Percentiles rank a stretch among this genome's conserved stretches.
phyloP scores from a whole-genome alignment of 2,888 invertebrate species.

The Sthenelais limicola region DNA sequence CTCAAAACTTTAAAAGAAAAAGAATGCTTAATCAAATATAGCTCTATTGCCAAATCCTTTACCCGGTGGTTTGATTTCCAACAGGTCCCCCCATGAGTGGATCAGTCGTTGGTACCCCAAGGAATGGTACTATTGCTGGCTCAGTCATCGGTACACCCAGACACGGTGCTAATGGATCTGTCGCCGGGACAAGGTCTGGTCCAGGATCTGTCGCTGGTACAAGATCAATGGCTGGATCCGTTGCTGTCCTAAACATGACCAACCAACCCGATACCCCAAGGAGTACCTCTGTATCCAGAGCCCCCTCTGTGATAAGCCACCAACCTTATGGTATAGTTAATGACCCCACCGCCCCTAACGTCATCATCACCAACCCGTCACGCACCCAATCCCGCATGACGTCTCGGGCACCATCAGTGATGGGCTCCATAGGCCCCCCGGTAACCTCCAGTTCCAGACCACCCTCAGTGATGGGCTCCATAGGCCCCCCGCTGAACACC shows the following conservation, averaged over 20 bases:
- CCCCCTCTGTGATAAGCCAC: too few species aligned
- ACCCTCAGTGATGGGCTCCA: background rate
- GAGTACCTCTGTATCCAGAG: too few species aligned
- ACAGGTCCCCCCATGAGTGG: too few species aligned
- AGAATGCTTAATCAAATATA: too few species aligned
- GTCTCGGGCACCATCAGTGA: background rate
- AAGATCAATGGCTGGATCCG: background rate
- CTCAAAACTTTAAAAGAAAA: too few species aligned
- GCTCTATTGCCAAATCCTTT: too few species aligned
- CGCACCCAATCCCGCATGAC: background rate
- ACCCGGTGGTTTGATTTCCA: too few species aligned
- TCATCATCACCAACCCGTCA: background rate
- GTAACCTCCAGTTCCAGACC: background rate
- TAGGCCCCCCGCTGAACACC: too few species aligned
- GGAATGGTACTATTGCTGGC: slow-evolving; percentile 1
- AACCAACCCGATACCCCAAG: background rate
- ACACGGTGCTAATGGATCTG: too few species aligned
- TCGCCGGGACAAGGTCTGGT: too few species aligned
- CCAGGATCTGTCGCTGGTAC: too few species aligned
- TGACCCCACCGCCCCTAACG: slow-evolving; percentile 3
- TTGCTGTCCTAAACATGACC: slow-evolving; percentile 9
- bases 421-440: background rate
- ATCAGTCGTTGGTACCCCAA: background rate
- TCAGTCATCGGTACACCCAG: background rate
- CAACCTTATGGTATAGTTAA: too few species aligned